phyloP scores from a whole-genome alignment of 2,888 invertebrate species.

The Eupithecia vulgata region DNA sequence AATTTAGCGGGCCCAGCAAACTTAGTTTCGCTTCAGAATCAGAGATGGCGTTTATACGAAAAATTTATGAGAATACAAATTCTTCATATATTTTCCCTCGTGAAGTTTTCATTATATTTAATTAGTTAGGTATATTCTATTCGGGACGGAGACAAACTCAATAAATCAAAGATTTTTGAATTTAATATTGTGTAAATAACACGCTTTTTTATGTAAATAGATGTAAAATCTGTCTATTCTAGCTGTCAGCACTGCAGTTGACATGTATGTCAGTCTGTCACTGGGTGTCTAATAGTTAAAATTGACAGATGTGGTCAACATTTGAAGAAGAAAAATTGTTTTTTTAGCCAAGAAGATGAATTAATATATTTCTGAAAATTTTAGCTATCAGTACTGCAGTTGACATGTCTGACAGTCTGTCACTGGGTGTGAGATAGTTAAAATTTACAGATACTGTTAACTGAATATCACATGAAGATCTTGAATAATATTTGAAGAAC shows the following conservation, averaged over 20 bases:
- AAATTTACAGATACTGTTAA: not conserved
- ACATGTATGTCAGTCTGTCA: slow-evolving; percentile 38
- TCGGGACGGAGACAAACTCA: too few relatives aligned
- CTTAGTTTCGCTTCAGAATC: too few relatives aligned
- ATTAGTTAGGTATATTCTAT: too few relatives aligned
- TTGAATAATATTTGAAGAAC: not conserved
- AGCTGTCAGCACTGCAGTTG: slow-evolving; percentile 40
- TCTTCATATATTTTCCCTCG: not conserved
- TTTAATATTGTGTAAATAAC: too few relatives aligned
- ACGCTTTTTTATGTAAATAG: too few relatives aligned
- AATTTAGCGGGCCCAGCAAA: too few relatives aligned
- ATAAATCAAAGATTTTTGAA: too few relatives aligned
- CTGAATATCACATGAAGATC: not conserved
- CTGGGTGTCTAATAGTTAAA: slow-evolving; percentile 36
- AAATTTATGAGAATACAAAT: not conserved
- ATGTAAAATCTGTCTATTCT: slow-evolving; percentile 11
- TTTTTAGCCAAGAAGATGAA: too few relatives aligned
- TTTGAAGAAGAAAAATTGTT: not conserved
- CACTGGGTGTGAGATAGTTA: slow-evolving; percentile 52
- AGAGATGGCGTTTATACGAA: too few relatives aligned
- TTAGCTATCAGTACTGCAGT: slow-evolving; percentile 42
- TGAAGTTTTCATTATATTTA: too few relatives aligned
- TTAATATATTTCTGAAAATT: slow-evolving; percentile 9
- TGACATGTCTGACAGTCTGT: slow-evolving; percentile 49
- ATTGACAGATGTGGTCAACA: slow-evolving; percentile 16